Evolutionary conservation across 1,140 invertebrate species (phyloP).

Genomic region (Zelostemma sp.): DNA sequence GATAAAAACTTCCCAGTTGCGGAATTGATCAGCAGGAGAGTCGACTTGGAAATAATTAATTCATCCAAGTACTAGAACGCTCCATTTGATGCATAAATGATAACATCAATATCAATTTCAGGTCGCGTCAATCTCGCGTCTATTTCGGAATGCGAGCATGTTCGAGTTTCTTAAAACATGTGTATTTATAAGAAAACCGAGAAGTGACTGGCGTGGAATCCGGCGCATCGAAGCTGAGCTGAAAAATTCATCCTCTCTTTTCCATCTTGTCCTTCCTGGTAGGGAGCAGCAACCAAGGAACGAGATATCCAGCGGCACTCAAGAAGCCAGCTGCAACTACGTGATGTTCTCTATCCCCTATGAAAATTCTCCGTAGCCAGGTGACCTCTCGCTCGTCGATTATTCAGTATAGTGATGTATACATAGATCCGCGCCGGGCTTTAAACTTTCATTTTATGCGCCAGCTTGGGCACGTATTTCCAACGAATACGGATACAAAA

Average conservation of each 20-base stretch:
- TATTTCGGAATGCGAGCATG: background rate
- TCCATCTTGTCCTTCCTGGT: conserved; percentile 38
- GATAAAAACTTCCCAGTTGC: background rate
- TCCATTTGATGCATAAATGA: background rate
- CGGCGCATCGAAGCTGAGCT: conserved; percentile 21
- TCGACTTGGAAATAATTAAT: conserved; percentile 1
- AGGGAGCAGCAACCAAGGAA: conserved; percentile 23
- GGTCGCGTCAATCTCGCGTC: background rate
- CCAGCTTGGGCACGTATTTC: conserved; percentile 46
- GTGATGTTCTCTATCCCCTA: conserved; percentile 43
- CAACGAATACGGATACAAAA: conserved; percentile 45
- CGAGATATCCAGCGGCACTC: conserved; percentile 25
- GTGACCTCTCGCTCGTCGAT: conserved; percentile 51
- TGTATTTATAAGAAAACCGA: conserved; percentile 5
- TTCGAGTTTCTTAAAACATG: background rate
- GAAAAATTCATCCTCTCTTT: conserved; percentile 34
- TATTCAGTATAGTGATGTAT: conserved; percentile 53
- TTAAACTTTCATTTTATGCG: conserved; percentile 57
- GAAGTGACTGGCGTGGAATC: conserved; percentile 7
- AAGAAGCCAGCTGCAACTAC: conserved; percentile 34
- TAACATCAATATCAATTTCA: too few species aligned
- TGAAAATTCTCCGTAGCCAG: conserved; percentile 49
- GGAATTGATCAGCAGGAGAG: background rate
- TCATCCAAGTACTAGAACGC: background rate
- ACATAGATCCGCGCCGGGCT: conserved; percentile 49